Percentiles rank a stretch among this genome's conserved stretches.
phyloP scores from a whole-genome alignment of 2,113 vertebrate genomes.

The Vombatus ursinus region DNA sequence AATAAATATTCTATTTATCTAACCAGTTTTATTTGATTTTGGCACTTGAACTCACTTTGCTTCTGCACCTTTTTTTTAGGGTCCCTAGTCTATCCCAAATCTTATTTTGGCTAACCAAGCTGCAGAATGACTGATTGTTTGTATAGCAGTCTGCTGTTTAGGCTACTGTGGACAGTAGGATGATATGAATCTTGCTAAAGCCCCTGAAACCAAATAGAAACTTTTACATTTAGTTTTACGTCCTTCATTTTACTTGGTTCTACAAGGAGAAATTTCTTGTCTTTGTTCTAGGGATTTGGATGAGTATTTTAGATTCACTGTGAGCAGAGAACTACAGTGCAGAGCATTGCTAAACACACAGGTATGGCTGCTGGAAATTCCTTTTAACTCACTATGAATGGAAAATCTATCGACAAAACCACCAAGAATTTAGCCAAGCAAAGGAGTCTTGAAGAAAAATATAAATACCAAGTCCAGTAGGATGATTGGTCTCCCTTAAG shows the following conservation, averaged over 20 bases:
- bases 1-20: not conserved
- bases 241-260: not conserved
- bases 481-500: not conserved
- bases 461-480: not conserved
- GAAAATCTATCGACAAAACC: not conserved
- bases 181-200: not conserved
- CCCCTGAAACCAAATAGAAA: not conserved
- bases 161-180: not conserved
- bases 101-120: not conserved
- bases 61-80: not conserved
- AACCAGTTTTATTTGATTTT: not conserved
- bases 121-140: not conserved
- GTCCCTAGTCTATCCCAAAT: not conserved
- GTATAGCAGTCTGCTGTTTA: not conserved
- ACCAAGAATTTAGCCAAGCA: not conserved
- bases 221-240: not conserved
- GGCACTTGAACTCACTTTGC: not conserved
- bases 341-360: not conserved
- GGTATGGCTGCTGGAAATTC: not conserved
- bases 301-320: not conserved
- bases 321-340: not conserved
- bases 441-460: not conserved
- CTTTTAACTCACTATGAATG: not conserved
- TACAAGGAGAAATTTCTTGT: not conserved
- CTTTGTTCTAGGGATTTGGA: not conserved